Conservation (phyloP, 2,797 vertebrate genomes). For the Erithacus rubecula region DNA sequence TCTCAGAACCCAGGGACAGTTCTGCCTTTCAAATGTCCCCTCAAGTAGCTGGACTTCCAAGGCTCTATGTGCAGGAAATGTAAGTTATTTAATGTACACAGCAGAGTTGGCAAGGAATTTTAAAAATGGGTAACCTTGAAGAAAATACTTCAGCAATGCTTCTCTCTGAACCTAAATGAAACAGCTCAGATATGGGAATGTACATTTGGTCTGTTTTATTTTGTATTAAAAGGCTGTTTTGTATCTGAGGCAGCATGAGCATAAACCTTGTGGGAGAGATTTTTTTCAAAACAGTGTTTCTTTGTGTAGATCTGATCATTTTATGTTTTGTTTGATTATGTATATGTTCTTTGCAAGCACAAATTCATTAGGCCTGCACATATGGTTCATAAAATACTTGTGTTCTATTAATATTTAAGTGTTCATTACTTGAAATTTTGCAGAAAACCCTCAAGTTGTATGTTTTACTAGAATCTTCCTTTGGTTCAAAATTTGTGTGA, state of each 20-base stretch:
- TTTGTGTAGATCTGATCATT: not conserved
- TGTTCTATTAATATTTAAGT: not conserved
- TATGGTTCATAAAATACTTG: not conserved
- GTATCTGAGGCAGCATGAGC: not conserved
- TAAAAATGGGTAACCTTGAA: not conserved
- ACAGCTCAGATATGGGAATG: not conserved
- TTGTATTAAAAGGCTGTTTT: not conserved
- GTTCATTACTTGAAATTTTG: constrained; percentile 1
- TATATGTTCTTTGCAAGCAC: not conserved
- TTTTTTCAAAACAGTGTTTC: not conserved
- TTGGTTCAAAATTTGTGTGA: not conserved
- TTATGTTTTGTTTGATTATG: not conserved
- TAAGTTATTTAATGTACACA: not conserved
- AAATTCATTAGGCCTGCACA: not conserved
- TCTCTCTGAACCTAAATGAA: not conserved
- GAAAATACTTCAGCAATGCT: not conserved
- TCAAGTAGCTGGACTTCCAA: not conserved
- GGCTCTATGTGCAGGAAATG: not conserved
- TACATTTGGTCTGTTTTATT: not conserved
- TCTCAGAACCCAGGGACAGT: not conserved
- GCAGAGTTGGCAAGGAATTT: not conserved
- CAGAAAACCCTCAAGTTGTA: not conserved
- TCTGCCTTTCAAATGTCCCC: not conserved
- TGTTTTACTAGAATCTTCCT: not conserved
- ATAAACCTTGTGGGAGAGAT: not conserved